Evolutionary conservation across 2,888 invertebrate species (phyloP), one percentile per base, ranked within the genome.

Genomic region (Alviniconcha strummeri): DNA sequence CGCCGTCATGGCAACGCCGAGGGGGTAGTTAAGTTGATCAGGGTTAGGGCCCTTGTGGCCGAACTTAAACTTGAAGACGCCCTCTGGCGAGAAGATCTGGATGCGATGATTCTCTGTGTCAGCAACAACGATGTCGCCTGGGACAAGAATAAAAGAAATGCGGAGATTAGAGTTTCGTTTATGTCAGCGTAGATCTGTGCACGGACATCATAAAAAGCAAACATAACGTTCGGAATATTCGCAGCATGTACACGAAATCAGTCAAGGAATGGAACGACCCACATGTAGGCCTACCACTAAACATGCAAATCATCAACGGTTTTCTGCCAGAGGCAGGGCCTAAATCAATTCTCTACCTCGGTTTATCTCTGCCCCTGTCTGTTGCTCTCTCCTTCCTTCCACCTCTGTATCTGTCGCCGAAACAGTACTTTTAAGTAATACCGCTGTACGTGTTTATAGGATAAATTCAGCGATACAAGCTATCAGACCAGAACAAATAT

Each of bases 31-130:
- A 15, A 92, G 86, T 79, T 90, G 88, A n/a, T 88, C 86, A 5
- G 88, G 88, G 81, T 87, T 87, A 17, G 87, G 87, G 52, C 92
- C 92, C 82, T 90, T 90, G 56, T 86, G 86, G 57, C 92, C 92
- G 84, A 92, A 91, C 83, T 89, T 90, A 84, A 88, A 88, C 87
- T 90, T 90, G 84, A 91, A 90, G 80, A 86, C 86, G 82, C 92
- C 92, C 60, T 92, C 91, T 56, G 87, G 86, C 71, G 89, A 89
- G 87, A 92, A 92, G 69, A 92, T 89, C 86, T 92, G 91, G 78
- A 92, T 89, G 79, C 92, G 87, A 85, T 91, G 91, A 82, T 92
- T 92, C 83, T 92, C 92, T 15, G 92, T 91, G 86, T 92, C 92
- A 13, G 91, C 90, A 36, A 92, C 89, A 2, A 92, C 89, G 54